Evolutionary conservation across 92 coral and sea anemone species (phyloP), one percentile per base, ranked within the genome.

Genomic region (Diadumene lineata): DNA sequence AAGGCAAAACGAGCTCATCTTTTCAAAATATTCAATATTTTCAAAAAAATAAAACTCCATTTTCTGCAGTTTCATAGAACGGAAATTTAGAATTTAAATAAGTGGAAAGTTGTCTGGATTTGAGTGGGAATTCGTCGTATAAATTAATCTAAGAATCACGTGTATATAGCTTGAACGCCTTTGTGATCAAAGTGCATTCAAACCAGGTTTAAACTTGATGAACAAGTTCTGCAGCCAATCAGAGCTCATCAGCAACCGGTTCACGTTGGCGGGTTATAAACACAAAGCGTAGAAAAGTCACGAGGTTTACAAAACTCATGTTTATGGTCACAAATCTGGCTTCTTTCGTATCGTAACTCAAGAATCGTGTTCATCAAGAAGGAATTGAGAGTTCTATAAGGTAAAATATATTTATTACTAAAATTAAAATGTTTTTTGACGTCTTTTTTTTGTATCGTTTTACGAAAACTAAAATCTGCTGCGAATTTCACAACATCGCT

Each of bases 141-240:
- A n/a, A n/a, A n/a, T n/a, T n/a, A n/a, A n/a, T n/a, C n/a, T n/a
- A n/a, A n/a, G n/a, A n/a, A n/a, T n/a, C n/a, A n/a, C n/a, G n/a
- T n/a, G n/a, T n/a, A n/a, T n/a, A n/a, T n/a, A n/a, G n/a, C n/a
- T n/a, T n/a, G n/a, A n/a, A n/a, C n/a, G n/a, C n/a, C n/a, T n/a
- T n/a, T n/a, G n/a, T 38, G 74, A 69, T 29, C 74, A 69, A 69
- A 69, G 74, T 69, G 43, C 74, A 69, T 1, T 1, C 1, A 16
- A 34, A 13, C 7, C 48, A 4, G 69, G 17, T 66, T 72, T 72
- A 31, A 56, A 72, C 77, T 50, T 62, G 77, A 23, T 56, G 46
- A 27, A 32, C 76, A 8, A 19, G 76, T 70, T 33, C 16, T 13
- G 7, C 24, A 34, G 43, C 77, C 77, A 72, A 72, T 72, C 77